Evolutionary conservation across 2,888 invertebrate genomes (phyloP).

Genomic region (Catocala fraxini): DNA sequence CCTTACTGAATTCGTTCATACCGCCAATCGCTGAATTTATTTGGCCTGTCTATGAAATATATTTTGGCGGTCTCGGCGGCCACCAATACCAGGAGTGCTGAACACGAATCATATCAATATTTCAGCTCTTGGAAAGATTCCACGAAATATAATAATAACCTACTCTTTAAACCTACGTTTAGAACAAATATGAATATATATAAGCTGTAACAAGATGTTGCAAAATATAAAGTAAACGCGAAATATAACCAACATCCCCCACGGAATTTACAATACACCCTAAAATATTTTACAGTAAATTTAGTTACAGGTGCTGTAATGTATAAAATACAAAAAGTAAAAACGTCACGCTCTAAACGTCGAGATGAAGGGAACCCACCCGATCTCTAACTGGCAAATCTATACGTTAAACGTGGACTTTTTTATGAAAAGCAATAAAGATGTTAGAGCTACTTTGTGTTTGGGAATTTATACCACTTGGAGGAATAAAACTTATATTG

Average conservation of each 20-base stretch:
- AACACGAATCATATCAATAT: conserved; percentile 43
- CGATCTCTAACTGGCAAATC: conserved; percentile 73
- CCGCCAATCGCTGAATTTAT: conserved; percentile 75
- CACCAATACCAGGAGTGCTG: conserved; percentile 36
- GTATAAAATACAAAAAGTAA: conserved; percentile 60
- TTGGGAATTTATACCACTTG: conserved; percentile 85
- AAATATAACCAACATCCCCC: conserved; percentile 31
- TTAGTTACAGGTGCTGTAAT: conserved; percentile 53
- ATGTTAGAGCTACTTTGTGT: conserved; percentile 86
- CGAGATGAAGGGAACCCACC: conserved; percentile 61
- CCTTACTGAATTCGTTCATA: conserved; percentile 76
- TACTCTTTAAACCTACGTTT: neutral
- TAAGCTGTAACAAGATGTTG: neutral
- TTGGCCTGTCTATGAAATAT: conserved; percentile 55
- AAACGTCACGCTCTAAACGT: conserved; percentile 55
- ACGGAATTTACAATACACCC: conserved; percentile 52
- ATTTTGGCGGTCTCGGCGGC: conserved; percentile 37
- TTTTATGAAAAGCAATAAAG: conserved; percentile 87
- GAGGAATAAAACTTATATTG: conserved; percentile 86
- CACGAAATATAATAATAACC: neutral
- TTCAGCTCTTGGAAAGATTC: conserved; percentile 22
- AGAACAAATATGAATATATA: neutral
- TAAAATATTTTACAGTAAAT: conserved; percentile 53
- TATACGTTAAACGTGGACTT: conserved; percentile 78
- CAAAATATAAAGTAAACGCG: conserved; percentile 29